phyloP scores from a whole-genome alignment of 2,797 vertebrate species.

The Sarcophilus harrisii region DNA sequence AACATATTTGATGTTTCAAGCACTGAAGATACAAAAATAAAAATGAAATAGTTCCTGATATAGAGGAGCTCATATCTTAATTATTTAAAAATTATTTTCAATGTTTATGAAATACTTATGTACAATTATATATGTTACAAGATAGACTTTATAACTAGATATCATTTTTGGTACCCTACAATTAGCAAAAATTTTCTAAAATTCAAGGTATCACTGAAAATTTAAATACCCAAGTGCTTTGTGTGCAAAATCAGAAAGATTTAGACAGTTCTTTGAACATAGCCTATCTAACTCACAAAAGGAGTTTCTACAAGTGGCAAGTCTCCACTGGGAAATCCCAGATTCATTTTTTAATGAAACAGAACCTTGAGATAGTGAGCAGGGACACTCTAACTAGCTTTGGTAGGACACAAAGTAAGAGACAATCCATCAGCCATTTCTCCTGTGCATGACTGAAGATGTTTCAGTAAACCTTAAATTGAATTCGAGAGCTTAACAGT shows the following conservation, averaged over 20 bases:
- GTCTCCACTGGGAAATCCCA: constrained; percentile 31
- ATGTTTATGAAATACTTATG: constrained; percentile 27
- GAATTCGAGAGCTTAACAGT: constrained; percentile 12
- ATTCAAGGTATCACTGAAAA: constrained; percentile 17
- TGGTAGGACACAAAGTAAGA: constrained; percentile 34
- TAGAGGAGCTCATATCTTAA: not conserved
- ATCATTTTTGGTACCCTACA: constrained; percentile 38
- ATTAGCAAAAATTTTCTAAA: constrained; percentile 27
- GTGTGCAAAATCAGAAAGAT: constrained; percentile 45
- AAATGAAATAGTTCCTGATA: not conserved
- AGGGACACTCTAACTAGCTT: not conserved
- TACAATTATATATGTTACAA: constrained; percentile 19
- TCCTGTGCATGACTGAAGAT: not conserved
- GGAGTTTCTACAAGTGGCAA: constrained; percentile 2
- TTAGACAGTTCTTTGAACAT: constrained; percentile 22
- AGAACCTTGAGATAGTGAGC: not conserved
- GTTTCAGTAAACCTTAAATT: not conserved
- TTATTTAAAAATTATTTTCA: not conserved
- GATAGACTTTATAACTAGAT: constrained; percentile 20
- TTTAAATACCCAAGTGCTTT: constrained; percentile 52
- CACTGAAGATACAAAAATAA: not conserved
- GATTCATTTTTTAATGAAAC: constrained; percentile 21
- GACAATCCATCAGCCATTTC: not conserved
- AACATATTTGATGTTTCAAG: not conserved
- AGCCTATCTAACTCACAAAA: constrained; percentile 19